Percentiles rank a stretch among this genome's conserved stretches.
phyloP scores from a whole-genome alignment of 2,797 vertebrate species.

The Cirrhinus molitorella region DNA sequence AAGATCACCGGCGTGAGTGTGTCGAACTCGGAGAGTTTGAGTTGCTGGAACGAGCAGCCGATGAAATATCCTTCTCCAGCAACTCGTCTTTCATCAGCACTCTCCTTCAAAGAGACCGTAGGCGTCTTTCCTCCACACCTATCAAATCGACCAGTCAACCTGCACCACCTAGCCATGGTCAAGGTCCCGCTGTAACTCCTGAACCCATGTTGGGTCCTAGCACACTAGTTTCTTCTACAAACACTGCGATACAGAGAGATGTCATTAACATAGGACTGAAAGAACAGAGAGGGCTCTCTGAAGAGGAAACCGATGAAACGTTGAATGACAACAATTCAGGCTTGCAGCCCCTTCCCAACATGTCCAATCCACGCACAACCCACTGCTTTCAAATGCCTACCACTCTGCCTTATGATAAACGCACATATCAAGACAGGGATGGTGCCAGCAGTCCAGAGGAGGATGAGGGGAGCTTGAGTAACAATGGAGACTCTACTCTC shows the following conservation, averaged over 20 bases:
- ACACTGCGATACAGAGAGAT: background rate
- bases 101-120: conserved; percentile 63
- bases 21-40: conserved; percentile 95
- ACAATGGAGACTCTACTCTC: conserved; percentile 69
- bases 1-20: conserved; percentile 80
- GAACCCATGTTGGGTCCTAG: background rate
- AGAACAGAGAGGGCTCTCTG: background rate
- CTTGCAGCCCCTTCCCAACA: conserved; percentile 51
- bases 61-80: conserved; percentile 96
- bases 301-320: conserved; percentile 33
- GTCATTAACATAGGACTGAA: background rate
- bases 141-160: conserved; percentile 78
- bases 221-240: background rate
- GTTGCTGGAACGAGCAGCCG: conserved; percentile 93
- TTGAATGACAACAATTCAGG: conserved; percentile 55
- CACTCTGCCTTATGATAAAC: conserved; percentile 74
- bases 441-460: conserved; percentile 59
- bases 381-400: conserved; percentile 65
- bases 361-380: conserved; percentile 39
- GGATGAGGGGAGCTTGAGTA: conserved; percentile 49
- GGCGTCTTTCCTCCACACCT: conserved; percentile 91
- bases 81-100: conserved; percentile 91
- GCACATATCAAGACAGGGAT: conserved; percentile 76
- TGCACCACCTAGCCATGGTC: conserved; percentile 54
- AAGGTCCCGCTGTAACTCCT: background rate